Evolutionary conservation across 2,888 invertebrate genomes (phyloP).

Genomic region (Himalopsyche anomala): DNA sequence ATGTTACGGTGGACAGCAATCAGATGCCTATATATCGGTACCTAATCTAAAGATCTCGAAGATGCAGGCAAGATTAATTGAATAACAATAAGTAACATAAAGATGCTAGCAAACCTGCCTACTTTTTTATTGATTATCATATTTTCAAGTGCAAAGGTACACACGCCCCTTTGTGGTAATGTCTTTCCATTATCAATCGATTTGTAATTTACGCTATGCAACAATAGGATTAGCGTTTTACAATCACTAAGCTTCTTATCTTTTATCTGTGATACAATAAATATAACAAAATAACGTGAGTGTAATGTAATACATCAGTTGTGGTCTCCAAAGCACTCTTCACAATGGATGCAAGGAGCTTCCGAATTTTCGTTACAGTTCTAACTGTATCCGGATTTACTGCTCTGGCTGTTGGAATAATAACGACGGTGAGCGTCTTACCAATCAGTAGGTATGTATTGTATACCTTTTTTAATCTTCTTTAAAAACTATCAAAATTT

Average conservation of each 20-base stretch:
- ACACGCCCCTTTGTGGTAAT: not conserved
- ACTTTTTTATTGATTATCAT: not conserved
- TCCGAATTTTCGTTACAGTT: not conserved
- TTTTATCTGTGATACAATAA: not conserved
- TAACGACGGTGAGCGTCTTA: not conserved
- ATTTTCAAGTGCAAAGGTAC: not conserved
- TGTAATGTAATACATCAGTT: not conserved
- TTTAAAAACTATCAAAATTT: too few species aligned
- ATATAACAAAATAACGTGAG: not conserved
- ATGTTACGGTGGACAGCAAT: too few species aligned
- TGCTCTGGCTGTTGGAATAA: not conserved
- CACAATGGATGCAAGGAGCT: not conserved
- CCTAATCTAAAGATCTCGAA: too few species aligned
- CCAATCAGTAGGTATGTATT: not conserved
- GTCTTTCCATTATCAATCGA: slow-evolving; percentile 11
- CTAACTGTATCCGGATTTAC: not conserved
- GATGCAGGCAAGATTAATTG: too few species aligned
- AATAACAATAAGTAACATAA: too few species aligned
- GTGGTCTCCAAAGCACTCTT: not conserved
- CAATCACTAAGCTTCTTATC: not conserved
- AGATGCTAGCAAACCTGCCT: too few species aligned
- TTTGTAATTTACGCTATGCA: not conserved
- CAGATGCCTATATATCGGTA: too few species aligned
- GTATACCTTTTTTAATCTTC: too few species aligned
- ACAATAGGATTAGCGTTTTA: not conserved